phyloP scores from a whole-genome alignment of 1,140 invertebrate species.

The Drepana arcuata region DNA sequence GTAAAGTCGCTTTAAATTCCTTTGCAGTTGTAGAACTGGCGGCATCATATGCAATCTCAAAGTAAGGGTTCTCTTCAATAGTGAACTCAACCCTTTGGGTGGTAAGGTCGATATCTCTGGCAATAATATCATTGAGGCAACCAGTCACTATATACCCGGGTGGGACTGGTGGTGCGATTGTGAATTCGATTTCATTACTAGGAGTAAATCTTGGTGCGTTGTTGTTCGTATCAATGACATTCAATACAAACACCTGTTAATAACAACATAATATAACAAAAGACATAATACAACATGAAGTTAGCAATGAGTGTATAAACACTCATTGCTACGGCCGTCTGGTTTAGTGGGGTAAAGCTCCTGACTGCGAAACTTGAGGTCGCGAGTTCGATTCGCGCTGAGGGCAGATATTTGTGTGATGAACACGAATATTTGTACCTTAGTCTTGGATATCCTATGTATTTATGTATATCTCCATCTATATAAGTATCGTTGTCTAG shows the following conservation, averaged over 20 bases:
- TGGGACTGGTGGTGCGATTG: slow-evolving; percentile 35
- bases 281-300: no score
- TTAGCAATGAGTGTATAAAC: no score
- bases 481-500: no score
- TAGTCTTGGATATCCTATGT: no score
- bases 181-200: slow-evolving; percentile 26
- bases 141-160: slow-evolving; percentile 40
- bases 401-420: no score
- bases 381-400: no score
- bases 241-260: slow-evolving; percentile 37
- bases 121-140: slow-evolving; percentile 31
- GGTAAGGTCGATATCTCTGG: slow-evolving; percentile 49
- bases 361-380: no score
- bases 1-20: slow-evolving; percentile 39
- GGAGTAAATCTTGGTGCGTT: slow-evolving; percentile 39
- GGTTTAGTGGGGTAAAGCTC: no score
- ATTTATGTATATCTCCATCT: no score
- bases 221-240: slow-evolving; percentile 49
- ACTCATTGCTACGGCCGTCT: no score
- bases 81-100: slow-evolving; percentile 39
- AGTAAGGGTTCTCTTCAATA: slow-evolving; percentile 37
- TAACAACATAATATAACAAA: background rate
- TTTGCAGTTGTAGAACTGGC: slow-evolving; percentile 23
- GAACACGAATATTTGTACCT: no score
- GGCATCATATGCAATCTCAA: slow-evolving; percentile 38